A percentile compares a stretch with the other conserved stretches of the same genome.
These are phyloP conservation scores for Lypha dubia DNA, from an alignment of 2,888 invertebrate genomes.

Conservation along the genomic window DNA sequence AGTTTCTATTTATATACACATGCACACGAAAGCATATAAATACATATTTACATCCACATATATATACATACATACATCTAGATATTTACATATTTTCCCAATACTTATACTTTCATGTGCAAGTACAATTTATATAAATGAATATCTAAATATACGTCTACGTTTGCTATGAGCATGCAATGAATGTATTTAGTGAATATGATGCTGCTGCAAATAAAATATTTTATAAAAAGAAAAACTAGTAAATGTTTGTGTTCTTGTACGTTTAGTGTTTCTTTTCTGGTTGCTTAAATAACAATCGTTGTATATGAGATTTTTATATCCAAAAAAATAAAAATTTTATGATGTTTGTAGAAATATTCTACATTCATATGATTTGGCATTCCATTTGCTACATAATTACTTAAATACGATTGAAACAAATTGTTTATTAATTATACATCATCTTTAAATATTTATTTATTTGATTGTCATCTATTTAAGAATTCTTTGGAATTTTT, in stretches of 20 bases:
- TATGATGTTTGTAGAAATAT: no score
- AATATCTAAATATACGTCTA: not conserved
- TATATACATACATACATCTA: not conserved
- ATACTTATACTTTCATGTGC: constrained; percentile 1
- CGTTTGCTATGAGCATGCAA: not conserved
- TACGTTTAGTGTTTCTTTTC: not conserved
- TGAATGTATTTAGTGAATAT: not conserved
- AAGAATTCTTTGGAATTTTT: not conserved
- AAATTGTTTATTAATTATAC: constrained; percentile 37
- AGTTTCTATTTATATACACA: constrained; percentile 54
- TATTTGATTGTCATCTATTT: not conserved
- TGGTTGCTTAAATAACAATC: not conserved
- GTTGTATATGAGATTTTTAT: not conserved
- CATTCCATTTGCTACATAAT: constrained; percentile 40
- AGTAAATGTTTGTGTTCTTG: not conserved
- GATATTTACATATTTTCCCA: constrained; percentile 1
- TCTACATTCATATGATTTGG: constrained; percentile 8
- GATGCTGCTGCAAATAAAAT: not conserved
- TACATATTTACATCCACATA: not conserved
- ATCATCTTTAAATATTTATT: constrained; percentile 9
- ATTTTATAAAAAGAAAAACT: not conserved
- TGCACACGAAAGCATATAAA: not conserved
- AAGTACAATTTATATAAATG: not conserved
- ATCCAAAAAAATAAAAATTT: no score
- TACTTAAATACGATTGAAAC: constrained; percentile 1